Percentiles rank a stretch among this genome's conserved stretches.
These are phyloP conservation scores for Thereva nobilitata DNA, from an alignment of 2,888 invertebrate genomes.

Conservation along the genomic window DNA sequence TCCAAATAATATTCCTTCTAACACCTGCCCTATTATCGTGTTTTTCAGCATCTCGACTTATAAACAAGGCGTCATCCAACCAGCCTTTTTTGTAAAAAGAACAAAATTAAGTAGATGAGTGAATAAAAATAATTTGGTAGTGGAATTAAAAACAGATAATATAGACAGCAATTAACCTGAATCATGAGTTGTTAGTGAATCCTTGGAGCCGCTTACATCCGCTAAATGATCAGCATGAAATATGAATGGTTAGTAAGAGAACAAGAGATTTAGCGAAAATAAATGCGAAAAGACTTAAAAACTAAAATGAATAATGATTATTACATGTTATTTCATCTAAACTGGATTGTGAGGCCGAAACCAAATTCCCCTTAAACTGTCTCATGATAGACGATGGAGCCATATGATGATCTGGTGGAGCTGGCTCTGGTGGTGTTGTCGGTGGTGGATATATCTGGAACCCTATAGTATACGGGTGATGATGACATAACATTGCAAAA, in stretches of 20 bases:
- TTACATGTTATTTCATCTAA: slow-evolving; percentile 70
- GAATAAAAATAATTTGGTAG: slow-evolving; percentile 32
- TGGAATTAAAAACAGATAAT: slow-evolving; percentile 41
- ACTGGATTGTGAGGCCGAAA: slow-evolving; percentile 66
- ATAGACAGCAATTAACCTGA: slow-evolving; percentile 65
- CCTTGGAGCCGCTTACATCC: slow-evolving; percentile 80
- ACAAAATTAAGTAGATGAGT: slow-evolving; percentile 7
- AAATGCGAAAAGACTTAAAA: slow-evolving; percentile 21
- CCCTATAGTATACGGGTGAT: slow-evolving; percentile 58
- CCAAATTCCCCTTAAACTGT: slow-evolving; percentile 60
- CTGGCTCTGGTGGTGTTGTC: slow-evolving; percentile 82
- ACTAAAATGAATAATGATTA: slow-evolving; percentile 45
- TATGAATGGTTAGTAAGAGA: slow-evolving; percentile 12
- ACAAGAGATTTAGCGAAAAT: background rate
- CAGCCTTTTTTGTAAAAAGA: slow-evolving; percentile 56
- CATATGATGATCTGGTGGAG: slow-evolving; percentile 77
- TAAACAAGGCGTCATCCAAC: slow-evolving; percentile 61
- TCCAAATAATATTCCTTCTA: slow-evolving; percentile 59
- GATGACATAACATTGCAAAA: too few relatives aligned
- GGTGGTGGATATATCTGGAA: slow-evolving; percentile 84
- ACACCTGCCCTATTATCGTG: slow-evolving; percentile 54
- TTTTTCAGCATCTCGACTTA: slow-evolving; percentile 54
- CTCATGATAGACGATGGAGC: slow-evolving; percentile 60
- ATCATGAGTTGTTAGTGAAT: slow-evolving; percentile 78
- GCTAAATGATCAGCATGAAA: slow-evolving; percentile 57